phyloP scores from a whole-genome alignment of 2,888 invertebrate species.

The Drosophila quinaria region DNA sequence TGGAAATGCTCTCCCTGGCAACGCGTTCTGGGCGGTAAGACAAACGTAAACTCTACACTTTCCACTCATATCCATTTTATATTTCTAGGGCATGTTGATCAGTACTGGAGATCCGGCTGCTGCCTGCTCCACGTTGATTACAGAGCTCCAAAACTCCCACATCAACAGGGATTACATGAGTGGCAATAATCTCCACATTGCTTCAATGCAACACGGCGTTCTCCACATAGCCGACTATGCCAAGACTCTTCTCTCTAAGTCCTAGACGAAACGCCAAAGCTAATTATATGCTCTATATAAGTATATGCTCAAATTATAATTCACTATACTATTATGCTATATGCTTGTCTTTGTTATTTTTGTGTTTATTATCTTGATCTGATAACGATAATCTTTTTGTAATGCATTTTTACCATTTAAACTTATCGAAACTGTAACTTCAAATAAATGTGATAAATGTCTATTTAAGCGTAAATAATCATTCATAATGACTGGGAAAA shows the following conservation, averaged over 20 bases:
- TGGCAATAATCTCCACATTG: conserved; percentile 87
- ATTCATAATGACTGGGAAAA: neutral
- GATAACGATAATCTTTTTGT: neutral
- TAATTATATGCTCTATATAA: neutral
- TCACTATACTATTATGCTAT: neutral
- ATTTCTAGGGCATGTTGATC: conserved; percentile 52
- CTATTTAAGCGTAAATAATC: too few species aligned
- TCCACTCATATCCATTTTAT: neutral
- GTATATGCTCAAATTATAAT: neutral
- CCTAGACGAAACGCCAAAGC: neutral
- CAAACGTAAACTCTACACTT: neutral
- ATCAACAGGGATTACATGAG: conserved; percentile 86
- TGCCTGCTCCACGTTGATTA: conserved; percentile 87
- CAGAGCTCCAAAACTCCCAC: conserved; percentile 87
- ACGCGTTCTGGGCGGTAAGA: conserved; percentile 89
- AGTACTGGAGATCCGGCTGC: conserved; percentile 87
- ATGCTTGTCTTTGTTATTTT: neutral
- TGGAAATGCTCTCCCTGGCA: conserved; percentile 90
- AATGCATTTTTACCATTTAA: too few species aligned
- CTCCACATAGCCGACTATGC: conserved; percentile 80
- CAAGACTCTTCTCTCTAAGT: neutral
- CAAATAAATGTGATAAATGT: too few species aligned
- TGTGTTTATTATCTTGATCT: neutral
- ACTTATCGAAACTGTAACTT: neutral
- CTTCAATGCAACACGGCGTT: conserved; percentile 82